phyloP scores from a whole-genome alignment of 2,113 vertebrate genomes.

The Triplophysa tibetana region DNA sequence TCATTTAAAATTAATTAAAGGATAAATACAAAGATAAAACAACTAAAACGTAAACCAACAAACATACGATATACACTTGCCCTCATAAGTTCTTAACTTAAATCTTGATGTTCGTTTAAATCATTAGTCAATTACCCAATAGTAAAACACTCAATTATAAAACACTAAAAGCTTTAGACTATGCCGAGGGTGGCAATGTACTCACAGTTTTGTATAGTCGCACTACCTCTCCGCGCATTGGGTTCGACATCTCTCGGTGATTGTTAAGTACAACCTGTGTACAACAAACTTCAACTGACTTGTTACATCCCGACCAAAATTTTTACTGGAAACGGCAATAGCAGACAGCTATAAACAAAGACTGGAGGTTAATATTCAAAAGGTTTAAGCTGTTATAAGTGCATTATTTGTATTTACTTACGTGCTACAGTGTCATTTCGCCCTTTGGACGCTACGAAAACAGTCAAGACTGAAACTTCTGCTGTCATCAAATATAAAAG shows the following conservation, averaged over 20 bases:
- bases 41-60: no score
- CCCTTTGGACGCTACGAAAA: not conserved
- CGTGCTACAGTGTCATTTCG: not conserved
- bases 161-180: no score
- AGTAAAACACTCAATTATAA: no score
- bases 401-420: not conserved
- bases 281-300: not conserved
- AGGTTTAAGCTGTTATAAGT: not conserved
- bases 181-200: constrained; percentile 39
- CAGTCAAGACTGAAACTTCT: not conserved
- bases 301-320: not conserved
- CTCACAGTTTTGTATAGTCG: constrained; percentile 85
- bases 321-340: not conserved
- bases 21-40: no score
- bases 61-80: no score
- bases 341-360: not conserved
- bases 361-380: not conserved
- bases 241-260: constrained; percentile 70
- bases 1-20: no score
- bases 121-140: no score
- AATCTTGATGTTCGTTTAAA: no score
- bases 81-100: no score
- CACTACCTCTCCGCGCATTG: constrained; percentile 79
- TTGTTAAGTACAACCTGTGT: not conserved
- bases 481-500: not conserved